Conservation (phyloP, 2,888 invertebrate species). For the Troides helena region DNA sequence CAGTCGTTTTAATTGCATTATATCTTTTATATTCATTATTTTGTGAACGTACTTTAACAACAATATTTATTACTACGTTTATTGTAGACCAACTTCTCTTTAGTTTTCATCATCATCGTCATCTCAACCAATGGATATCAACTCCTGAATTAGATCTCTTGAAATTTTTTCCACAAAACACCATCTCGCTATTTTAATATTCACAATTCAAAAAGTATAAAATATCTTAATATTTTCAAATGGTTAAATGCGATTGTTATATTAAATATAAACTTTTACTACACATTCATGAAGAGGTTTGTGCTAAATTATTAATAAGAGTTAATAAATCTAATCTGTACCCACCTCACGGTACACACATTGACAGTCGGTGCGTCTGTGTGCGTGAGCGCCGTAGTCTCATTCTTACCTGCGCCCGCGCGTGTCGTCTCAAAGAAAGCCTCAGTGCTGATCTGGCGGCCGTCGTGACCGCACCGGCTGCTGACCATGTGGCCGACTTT, state of each 20-base stretch:
- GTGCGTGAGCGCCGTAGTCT: constrained; percentile 58
- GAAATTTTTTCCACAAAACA: no score
- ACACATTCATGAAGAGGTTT: neutral
- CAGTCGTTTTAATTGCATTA: neutral
- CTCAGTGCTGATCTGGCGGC: constrained; percentile 73
- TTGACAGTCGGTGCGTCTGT: constrained; percentile 40
- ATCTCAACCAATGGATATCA: no score
- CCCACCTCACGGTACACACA: constrained; percentile 38
- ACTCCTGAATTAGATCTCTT: no score
- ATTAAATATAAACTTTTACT: neutral
- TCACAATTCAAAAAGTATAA: no score
- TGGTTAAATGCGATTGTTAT: neutral
- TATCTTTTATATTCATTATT: no score
- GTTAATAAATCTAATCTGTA: constrained; percentile 40
- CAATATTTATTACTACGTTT: no score
- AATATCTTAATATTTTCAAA: no score
- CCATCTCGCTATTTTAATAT: no score
- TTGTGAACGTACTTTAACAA: no score
- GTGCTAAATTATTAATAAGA: constrained; percentile 8
- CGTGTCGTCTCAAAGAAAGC: constrained; percentile 70
- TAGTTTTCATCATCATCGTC: no score
- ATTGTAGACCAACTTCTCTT: no score
- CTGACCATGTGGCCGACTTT: constrained; percentile 67
- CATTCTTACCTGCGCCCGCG: constrained; percentile 67
- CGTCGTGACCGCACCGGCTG: constrained; percentile 71